These are phyloP conservation scores for Chaetorhynchus papuensis DNA, from an alignment of 2,113 vertebrate species.

Conservation along the genomic window DNA sequence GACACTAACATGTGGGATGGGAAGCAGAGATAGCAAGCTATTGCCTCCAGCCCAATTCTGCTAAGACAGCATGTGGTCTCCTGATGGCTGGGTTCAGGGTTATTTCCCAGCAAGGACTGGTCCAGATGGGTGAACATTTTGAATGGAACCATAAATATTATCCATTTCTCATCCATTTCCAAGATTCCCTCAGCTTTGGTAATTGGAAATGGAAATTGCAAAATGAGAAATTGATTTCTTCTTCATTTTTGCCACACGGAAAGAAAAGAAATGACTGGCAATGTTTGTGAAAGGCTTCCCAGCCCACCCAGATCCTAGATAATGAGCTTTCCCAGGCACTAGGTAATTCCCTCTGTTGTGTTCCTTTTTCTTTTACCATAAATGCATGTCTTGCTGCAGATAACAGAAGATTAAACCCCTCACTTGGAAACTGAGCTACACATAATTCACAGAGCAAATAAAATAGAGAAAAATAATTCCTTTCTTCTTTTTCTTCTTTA, in stretches of 20 bases:
- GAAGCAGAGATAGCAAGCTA: background rate
- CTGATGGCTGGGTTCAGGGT: background rate
- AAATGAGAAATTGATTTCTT: constrained; percentile 49
- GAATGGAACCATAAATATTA: constrained; percentile 30
- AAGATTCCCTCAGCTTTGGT: background rate
- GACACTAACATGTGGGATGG: background rate
- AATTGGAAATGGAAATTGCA: constrained; percentile 45
- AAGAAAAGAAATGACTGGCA: constrained; percentile 5
- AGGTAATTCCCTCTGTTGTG: background rate
- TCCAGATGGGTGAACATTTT: constrained; percentile 24
- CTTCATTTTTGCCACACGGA: background rate
- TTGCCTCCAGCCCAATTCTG: background rate
- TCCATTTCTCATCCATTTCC: constrained; percentile 9
- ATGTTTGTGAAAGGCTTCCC: background rate
- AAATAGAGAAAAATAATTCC: background rate
- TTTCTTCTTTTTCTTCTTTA: constrained; percentile 17
- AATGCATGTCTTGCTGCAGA: background rate
- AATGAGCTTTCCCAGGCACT: background rate
- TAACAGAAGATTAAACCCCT: constrained; percentile 33
- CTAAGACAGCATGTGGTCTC: background rate
- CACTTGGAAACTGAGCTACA: background rate
- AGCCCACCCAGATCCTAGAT: constrained; percentile 13
- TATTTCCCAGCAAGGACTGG: background rate
- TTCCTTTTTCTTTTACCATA: background rate
- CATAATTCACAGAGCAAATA: background rate